These are phyloP conservation scores for Drosophila neotestacea DNA, from an alignment of 2,888 invertebrate genomes.

Conservation along the genomic window DNA sequence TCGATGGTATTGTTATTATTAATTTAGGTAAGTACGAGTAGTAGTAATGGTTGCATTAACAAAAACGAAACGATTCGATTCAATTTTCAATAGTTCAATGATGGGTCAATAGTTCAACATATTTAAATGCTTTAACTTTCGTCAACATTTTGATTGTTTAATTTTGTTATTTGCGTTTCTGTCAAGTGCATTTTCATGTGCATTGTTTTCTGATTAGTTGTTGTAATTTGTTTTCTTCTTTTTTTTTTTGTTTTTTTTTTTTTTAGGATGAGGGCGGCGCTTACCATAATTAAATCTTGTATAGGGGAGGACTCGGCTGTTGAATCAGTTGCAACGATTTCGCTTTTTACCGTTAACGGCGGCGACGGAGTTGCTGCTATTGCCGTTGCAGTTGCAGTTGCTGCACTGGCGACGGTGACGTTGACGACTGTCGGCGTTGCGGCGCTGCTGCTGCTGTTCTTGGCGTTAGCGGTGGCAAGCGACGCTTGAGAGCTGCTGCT, in stretches of 20 bases:
- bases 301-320: slow-evolving; percentile 76
- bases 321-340: slow-evolving; percentile 70
- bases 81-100: slow-evolving; percentile 44
- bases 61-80: slow-evolving; percentile 57
- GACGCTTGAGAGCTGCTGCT: slow-evolving; percentile 78
- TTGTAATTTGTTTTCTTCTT: background rate
- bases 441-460: slow-evolving; percentile 38
- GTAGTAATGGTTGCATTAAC: slow-evolving; percentile 35
- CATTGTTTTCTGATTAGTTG: slow-evolving; percentile 39
- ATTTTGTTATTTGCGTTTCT: slow-evolving; percentile 40
- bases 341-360: slow-evolving; percentile 69
- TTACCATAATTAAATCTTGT: slow-evolving; percentile 84
- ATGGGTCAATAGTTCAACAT: slow-evolving; percentile 31
- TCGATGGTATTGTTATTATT: slow-evolving; percentile 50
- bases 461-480: slow-evolving; percentile 58
- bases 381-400: slow-evolving; percentile 41
- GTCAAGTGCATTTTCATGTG: slow-evolving; percentile 59
- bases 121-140: slow-evolving; percentile 29
- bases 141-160: slow-evolving; percentile 28
- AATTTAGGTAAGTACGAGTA: slow-evolving; percentile 48
- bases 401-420: slow-evolving; percentile 38
- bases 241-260: slow-evolving; percentile 38
- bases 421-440: slow-evolving; percentile 37
- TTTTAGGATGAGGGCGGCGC: slow-evolving; percentile 72
- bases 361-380: slow-evolving; percentile 49